A percentile compares a stretch with the other conserved stretches of the same genome.
Evolutionary conservation across 30 jellyfish, hydroid and myxozoan species (phyloP).

Genomic region (Nemopilema nomurai): DNA sequence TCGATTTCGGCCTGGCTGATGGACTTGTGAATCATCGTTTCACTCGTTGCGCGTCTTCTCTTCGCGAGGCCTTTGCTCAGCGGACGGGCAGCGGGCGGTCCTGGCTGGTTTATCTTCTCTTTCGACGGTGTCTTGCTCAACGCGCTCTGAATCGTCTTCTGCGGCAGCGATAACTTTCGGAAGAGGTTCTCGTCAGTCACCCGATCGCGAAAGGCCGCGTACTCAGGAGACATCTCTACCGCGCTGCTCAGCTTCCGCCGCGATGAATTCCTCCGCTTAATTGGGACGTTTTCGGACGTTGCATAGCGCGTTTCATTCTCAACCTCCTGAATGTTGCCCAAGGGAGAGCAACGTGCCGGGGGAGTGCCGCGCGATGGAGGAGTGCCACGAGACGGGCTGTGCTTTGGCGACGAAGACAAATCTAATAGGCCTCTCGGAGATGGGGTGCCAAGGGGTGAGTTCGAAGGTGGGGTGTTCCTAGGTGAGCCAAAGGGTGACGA

Average conservation of each 20-base stretch:
- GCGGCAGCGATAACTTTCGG: constrained; percentile 23
- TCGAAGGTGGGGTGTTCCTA: constrained; percentile 58
- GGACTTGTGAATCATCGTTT: background rate
- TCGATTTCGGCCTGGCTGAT: background rate
- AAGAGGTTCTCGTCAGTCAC: constrained; percentile 17
- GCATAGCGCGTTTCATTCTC: background rate
- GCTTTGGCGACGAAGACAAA: constrained; percentile 30
- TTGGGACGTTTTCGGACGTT: constrained; percentile 13
- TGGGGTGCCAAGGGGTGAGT: constrained; percentile 51
- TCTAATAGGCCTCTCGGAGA: constrained; percentile 32
- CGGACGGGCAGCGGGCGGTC: background rate
- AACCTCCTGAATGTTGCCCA: background rate
- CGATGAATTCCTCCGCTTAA: constrained; percentile 29
- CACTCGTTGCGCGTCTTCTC: constrained; percentile 16
- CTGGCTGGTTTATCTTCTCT: background rate
- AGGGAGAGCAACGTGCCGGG: no score
- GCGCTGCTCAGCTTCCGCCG: constrained; percentile 36
- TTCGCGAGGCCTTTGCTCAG: background rate
- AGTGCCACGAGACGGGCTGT: constrained; percentile 22
- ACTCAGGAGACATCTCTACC: constrained; percentile 50
- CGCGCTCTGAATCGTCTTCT: background rate
- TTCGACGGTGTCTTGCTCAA: background rate
- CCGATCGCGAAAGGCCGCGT: constrained; percentile 32
- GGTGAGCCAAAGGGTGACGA: constrained; percentile 64
- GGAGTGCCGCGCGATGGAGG: constrained; percentile 48